Evolutionary conservation across 2,797 vertebrate species (phyloP), one percentile per base, ranked within the genome.

Genomic region (Pelochelys cantorii): DNA sequence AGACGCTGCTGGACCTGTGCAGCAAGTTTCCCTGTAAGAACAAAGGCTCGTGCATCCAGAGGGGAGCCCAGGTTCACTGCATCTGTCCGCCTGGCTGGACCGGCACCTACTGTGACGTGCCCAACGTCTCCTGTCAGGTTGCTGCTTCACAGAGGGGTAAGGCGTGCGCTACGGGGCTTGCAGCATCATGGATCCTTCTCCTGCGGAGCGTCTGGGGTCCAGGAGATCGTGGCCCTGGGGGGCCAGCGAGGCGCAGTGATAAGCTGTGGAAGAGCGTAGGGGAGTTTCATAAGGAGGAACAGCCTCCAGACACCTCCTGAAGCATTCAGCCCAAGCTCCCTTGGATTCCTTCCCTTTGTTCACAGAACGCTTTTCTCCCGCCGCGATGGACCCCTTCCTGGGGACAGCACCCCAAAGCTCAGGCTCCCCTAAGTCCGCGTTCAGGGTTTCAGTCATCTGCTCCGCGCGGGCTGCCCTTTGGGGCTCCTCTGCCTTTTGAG

Each of bases 81-180:
- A 96, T 96, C 74, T 99, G 99, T 93, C 97, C 96, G 0, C 80
- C 97, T 5, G 98, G 98, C 55, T 99, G 99, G 99, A 98, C 98
- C 0, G 99, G 99, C 20, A 97, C 98, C 53, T 99, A 99, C 97
- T 99, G 99, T 4, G 99, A 99, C 0, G 98, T 99, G 62, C 99
- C 99, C 57, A 98, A 96, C 1, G 97, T 98, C 96, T 99, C 99
- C 1, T 99, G 99, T 93, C 98, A 98, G 86, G 98, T 98, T 78
- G 98, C 97, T 60, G 99, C 99, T 34, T 95, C 93, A 23, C 97
- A 77, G 17, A 98, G 97, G 78, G 98, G 99, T 99, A 95, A 98
- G 97, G 37, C 68, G 57, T n/a, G 83, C 86, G 81, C 80, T 27
- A 85, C 11, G 75, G 31, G 57, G 54, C 74, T 92, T 71, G 4